Conservation (phyloP, 2,888 invertebrate species). For the Noctua janthina region DNA sequence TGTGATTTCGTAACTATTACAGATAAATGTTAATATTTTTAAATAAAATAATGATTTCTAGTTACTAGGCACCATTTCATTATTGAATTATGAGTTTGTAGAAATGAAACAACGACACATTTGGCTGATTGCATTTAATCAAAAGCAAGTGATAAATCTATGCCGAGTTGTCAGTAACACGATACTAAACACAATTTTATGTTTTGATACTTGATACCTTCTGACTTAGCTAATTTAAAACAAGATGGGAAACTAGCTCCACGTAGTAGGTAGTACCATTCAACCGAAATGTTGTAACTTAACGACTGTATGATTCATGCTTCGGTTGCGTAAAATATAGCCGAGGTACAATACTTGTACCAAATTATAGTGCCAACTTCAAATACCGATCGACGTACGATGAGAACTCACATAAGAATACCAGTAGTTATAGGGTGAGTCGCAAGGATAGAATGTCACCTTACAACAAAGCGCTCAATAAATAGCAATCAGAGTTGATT, state of each 20-base stretch:
- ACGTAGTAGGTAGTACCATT: conserved; percentile 55
- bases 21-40: conserved; percentile 6
- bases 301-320: conserved; percentile 75
- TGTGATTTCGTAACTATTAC: conserved; percentile 27
- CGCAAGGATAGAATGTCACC: conserved; percentile 31
- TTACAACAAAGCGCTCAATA: conserved; percentile 64
- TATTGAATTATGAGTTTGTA: conserved; percentile 12
- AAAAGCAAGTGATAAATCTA: conserved; percentile 50
- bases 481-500: conserved; percentile 72
- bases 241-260: conserved; percentile 60
- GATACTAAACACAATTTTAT: conserved; percentile 63
- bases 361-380: conserved; percentile 69
- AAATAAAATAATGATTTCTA: conserved; percentile 2
- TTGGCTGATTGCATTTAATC: conserved; percentile 48
- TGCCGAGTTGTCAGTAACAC: conserved; percentile 46
- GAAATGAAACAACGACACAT: conserved; percentile 50
- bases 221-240: conserved; percentile 52
- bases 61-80: conserved; percentile 22
- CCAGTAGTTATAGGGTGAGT: conserved; percentile 27
- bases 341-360: conserved; percentile 67
- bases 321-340: conserved; percentile 74
- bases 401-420: conserved; percentile 35
- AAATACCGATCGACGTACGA: conserved; percentile 42
- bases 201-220: conserved; percentile 64
- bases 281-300: conserved; percentile 69